Evolutionary conservation across 2,888 invertebrate genomes (phyloP).

Genomic region (Choristoneura rosaceana): DNA sequence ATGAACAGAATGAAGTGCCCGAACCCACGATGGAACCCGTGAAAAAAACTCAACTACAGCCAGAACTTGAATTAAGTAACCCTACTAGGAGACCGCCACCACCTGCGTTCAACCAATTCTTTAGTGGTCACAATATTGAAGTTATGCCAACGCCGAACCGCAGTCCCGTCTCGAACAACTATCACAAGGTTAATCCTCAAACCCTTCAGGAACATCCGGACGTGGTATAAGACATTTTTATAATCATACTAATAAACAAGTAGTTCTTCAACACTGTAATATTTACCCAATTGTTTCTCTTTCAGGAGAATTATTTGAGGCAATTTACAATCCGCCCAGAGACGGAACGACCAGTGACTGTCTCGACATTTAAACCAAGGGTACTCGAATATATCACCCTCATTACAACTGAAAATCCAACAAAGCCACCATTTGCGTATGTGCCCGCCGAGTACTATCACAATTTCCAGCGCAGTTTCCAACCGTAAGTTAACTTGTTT

Average conservation of each 20-base stretch:
- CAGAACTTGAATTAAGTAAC: constrained; percentile 39
- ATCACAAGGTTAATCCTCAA: constrained; percentile 2
- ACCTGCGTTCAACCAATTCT: constrained; percentile 37
- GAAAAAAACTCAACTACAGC: constrained; percentile 53
- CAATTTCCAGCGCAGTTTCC: not conserved
- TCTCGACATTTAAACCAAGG: not conserved
- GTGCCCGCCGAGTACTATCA: not conserved
- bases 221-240: constrained; percentile 12
- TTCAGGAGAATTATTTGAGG: not conserved
- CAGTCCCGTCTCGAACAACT: constrained; percentile 44
- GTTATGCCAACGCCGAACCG: constrained; percentile 47
- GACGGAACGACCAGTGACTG: not conserved
- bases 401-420: not conserved
- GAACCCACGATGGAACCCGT: not conserved
- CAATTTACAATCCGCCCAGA: not conserved
- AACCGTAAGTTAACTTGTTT: not conserved
- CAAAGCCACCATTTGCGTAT: not conserved
- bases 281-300: not conserved
- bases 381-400: not conserved
- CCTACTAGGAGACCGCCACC: not conserved
- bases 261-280: not conserved
- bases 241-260: too few species aligned
- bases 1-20: constrained; percentile 5
- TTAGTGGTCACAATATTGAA: constrained; percentile 53
- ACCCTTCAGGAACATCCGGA: constrained; percentile 16